Conservation (phyloP, 2,113 vertebrate species). For the Hippopotamus amphibius region DNA sequence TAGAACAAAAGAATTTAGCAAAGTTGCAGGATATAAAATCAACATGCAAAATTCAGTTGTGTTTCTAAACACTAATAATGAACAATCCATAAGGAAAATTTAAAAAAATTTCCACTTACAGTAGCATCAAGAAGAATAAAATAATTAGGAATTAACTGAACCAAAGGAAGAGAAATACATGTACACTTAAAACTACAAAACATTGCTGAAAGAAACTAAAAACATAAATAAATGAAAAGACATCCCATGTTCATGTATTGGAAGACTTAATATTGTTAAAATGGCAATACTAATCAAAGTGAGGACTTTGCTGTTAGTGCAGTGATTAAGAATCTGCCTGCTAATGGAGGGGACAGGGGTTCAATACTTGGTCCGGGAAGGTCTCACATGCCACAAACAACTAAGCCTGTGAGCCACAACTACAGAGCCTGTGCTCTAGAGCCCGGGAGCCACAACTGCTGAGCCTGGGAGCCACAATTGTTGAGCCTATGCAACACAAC, state of each 20-base stretch:
- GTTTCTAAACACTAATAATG: neutral
- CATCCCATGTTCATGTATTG: neutral
- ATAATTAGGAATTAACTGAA: neutral
- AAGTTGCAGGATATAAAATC: neutral
- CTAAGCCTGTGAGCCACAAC: too few relatives aligned
- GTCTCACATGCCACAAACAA: too few relatives aligned
- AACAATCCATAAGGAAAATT: neutral
- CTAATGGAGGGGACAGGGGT: too few relatives aligned
- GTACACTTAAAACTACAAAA: neutral
- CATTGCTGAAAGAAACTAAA: neutral
- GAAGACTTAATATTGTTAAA: neutral
- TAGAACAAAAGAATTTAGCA: neutral
- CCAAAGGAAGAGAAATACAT: neutral
- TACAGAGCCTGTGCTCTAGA: too few relatives aligned
- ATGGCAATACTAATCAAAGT: neutral
- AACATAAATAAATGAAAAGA: neutral
- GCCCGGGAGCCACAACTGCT: too few relatives aligned
- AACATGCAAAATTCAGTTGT: neutral
- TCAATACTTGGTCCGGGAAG: too few relatives aligned
- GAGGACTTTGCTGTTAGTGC: neutral
- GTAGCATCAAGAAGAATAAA: neutral
- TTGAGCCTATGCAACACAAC: too few relatives aligned
- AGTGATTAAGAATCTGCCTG: too few relatives aligned
- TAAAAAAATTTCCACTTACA: neutral
- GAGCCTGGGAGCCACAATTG: too few relatives aligned